phyloP scores from a whole-genome alignment of 2,113 vertebrate species.

The Castor canadensis region DNA sequence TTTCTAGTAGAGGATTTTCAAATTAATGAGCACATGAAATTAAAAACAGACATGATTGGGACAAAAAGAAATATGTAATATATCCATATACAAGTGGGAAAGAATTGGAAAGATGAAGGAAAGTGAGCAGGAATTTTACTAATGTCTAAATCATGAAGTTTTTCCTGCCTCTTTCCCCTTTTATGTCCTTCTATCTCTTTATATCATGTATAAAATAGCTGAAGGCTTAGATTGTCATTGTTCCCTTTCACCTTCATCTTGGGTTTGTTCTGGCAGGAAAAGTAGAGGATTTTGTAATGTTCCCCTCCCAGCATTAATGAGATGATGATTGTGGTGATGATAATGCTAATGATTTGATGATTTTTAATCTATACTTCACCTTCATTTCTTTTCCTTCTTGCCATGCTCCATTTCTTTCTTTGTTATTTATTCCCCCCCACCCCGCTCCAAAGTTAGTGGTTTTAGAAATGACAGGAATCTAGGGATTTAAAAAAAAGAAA shows the following conservation, averaged over 20 bases:
- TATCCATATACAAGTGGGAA: neutral
- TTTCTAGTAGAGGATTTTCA: neutral
- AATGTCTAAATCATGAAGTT: neutral
- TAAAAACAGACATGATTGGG: neutral
- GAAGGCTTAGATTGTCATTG: neutral
- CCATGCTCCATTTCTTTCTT: neutral
- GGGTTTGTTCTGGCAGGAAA: too few species aligned
- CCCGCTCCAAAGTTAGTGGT: neutral
- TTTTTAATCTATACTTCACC: neutral
- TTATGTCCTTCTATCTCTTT: too few species aligned
- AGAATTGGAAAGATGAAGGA: neutral
- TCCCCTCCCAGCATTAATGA: neutral
- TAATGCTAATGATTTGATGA: neutral
- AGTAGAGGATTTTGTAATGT: neutral
- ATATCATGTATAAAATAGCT: neutral
- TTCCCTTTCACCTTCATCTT: neutral
- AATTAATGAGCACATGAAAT: neutral
- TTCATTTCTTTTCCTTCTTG: neutral
- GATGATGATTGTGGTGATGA: neutral
- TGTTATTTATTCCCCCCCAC: neutral
- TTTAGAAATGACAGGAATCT: conserved; percentile 3
- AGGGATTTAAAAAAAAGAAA: neutral
- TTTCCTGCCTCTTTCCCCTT: neutral
- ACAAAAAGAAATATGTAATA: neutral
- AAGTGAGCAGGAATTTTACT: neutral